Evolutionary conservation across 2,888 invertebrate genomes (phyloP).

Genomic region (Trichogramma evanescens): DNA sequence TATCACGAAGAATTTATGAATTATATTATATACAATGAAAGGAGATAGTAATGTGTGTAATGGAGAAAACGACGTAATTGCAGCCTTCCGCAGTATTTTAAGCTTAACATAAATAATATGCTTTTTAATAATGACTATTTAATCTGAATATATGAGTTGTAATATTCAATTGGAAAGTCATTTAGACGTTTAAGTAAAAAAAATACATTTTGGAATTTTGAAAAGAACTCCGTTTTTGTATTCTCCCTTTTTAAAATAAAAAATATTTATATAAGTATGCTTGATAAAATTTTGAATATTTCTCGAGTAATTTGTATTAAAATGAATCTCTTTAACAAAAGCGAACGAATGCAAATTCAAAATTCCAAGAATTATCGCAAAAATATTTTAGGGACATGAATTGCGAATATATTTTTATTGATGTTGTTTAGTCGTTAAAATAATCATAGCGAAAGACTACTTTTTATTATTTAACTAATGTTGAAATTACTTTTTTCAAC

Average conservation of each 20-base stretch:
- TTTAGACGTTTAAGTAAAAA: slow-evolving; percentile 15
- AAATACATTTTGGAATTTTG: slow-evolving; percentile 18
- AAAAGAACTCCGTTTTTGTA: neutral
- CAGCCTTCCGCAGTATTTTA: slow-evolving; percentile 32
- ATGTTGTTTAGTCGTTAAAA: slow-evolving; percentile 39
- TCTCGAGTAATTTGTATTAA: too few relatives aligned
- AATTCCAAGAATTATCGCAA: slow-evolving; percentile 8
- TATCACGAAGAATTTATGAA: slow-evolving; percentile 14
- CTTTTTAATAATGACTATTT: slow-evolving; percentile 11
- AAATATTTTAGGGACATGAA: slow-evolving; percentile 17
- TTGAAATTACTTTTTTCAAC: slow-evolving; percentile 3
- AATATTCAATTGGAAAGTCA: slow-evolving; percentile 16
- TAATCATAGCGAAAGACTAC: slow-evolving; percentile 22
- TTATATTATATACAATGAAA: slow-evolving; percentile 12
- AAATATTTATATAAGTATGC: too few relatives aligned
- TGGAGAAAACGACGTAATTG: slow-evolving; percentile 26
- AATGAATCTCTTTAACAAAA: too few relatives aligned
- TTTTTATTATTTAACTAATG: slow-evolving; percentile 11
- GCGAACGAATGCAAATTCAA: neutral
- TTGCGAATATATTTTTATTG: slow-evolving; percentile 32
- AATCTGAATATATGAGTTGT: slow-evolving; percentile 10
- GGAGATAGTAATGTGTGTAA: neutral
- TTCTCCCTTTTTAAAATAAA: too few relatives aligned
- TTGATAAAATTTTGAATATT: too few relatives aligned
- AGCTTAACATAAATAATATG: slow-evolving; percentile 21